Evolutionary conservation across 1,140 invertebrate species (phyloP).

Genomic region (Calephelis virginiensis): DNA sequence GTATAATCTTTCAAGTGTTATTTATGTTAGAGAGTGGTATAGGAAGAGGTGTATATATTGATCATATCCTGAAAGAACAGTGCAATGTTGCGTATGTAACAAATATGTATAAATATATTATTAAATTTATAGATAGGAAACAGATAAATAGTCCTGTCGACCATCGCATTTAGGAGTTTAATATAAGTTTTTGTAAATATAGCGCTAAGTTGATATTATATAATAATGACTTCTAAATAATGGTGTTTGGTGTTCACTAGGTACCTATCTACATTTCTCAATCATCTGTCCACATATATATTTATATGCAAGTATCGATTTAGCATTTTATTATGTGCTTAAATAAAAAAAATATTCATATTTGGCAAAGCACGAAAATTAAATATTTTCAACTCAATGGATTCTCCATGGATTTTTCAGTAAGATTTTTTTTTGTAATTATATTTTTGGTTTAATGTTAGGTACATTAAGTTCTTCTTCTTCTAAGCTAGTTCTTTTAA

Average conservation of each 20-base stretch:
- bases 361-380: slow-evolving; percentile 47
- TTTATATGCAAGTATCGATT: slow-evolving; percentile 75
- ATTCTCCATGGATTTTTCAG: too few relatives aligned
- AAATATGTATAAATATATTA: slow-evolving; percentile 67
- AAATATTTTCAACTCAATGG: too few relatives aligned
- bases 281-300: slow-evolving; percentile 69
- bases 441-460: too few relatives aligned
- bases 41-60: slow-evolving; percentile 6
- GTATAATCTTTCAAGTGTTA: not conserved
- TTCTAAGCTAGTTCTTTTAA: too few relatives aligned
- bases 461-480: too few relatives aligned
- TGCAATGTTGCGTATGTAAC: slow-evolving; percentile 71
- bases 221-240: slow-evolving; percentile 60
- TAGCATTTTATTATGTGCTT: slow-evolving; percentile 50
- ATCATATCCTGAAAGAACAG: slow-evolving; percentile 67
- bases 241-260: slow-evolving; percentile 74
- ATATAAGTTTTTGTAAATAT: slow-evolving; percentile 68
- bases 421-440: too few relatives aligned
- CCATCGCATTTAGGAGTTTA: slow-evolving; percentile 63
- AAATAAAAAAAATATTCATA: slow-evolving; percentile 31
- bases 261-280: slow-evolving; percentile 71
- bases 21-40: slow-evolving; percentile 8
- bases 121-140: slow-evolving; percentile 69
- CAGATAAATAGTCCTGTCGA: slow-evolving; percentile 69
- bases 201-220: slow-evolving; percentile 56